phyloP scores from a whole-genome alignment of 2,113 vertebrate genomes.

The Columba livia region DNA sequence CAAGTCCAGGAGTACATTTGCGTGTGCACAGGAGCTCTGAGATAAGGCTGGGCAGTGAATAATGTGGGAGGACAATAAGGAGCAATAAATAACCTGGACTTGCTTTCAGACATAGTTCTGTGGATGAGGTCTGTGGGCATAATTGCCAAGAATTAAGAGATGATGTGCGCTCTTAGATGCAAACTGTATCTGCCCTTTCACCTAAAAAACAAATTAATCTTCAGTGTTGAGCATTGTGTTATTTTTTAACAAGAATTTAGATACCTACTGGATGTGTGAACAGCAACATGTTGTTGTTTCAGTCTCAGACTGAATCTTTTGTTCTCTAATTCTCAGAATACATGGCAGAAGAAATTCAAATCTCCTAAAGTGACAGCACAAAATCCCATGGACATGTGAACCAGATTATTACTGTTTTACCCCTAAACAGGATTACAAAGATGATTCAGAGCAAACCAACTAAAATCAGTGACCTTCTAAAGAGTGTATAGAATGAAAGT shows the following conservation, averaged over 20 bases:
- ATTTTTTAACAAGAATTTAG: neutral
- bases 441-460: neutral
- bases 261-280: neutral
- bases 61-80: neutral
- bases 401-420: neutral
- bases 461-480: conserved; percentile 1
- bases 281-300: neutral
- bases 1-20: neutral
- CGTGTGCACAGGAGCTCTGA: neutral
- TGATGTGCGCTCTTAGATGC: neutral
- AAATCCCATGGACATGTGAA: neutral
- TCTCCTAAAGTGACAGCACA: neutral
- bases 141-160: neutral
- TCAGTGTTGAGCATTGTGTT: neutral
- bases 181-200: neutral
- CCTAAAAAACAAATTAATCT: neutral
- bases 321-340: neutral
- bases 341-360: neutral
- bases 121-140: neutral
- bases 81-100: neutral
- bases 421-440: conserved; percentile 19
- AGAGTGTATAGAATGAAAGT: neutral
- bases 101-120: neutral
- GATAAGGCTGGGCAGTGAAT: neutral
- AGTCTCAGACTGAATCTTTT: neutral